A percentile compares a stretch with the other conserved stretches of the same genome.
Conservation (phyloP, 2,113 vertebrate species). For the Sinocyclocheilus rhinocerous region DNA sequence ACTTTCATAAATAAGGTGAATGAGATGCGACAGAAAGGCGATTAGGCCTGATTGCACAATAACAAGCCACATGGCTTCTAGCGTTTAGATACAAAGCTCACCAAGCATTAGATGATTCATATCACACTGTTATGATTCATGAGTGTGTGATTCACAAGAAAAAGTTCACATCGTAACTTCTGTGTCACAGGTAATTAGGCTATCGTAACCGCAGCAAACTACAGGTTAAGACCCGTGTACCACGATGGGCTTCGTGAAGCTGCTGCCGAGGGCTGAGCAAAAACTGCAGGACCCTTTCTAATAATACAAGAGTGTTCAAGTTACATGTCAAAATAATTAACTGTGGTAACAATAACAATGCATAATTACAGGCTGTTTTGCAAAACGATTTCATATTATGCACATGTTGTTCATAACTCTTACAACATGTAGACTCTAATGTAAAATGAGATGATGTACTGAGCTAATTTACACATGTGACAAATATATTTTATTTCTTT, state of each 20-base stretch:
- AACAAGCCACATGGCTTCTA: slow-evolving; percentile 38
- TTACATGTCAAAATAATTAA: not conserved
- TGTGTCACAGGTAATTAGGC: slow-evolving; percentile 20
- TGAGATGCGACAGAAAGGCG: slow-evolving; percentile 21
- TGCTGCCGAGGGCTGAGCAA: not conserved
- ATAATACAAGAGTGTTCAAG: not conserved
- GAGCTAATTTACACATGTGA: not conserved
- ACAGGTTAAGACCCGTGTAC: not conserved
- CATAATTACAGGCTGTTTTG: not conserved
- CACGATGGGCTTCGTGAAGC: not conserved
- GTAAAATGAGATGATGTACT: not conserved
- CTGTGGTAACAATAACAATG: not conserved
- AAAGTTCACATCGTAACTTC: slow-evolving; percentile 22
- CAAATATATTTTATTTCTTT: not conserved
- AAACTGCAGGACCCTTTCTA: not conserved
- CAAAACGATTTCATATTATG: not conserved
- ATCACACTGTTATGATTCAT: slow-evolving; percentile 39
- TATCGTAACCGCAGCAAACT: slow-evolving; percentile 10
- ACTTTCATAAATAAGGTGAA: slow-evolving; percentile 46
- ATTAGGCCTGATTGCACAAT: slow-evolving; percentile 49
- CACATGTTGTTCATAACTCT: not conserved
- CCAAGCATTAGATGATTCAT: slow-evolving; percentile 55
- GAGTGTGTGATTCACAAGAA: slow-evolving; percentile 27
- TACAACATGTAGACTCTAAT: not conserved
- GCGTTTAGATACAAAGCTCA: slow-evolving; percentile 32